Conservation (phyloP, 2,797 vertebrate genomes). For the Mastacembelus armatus region DNA sequence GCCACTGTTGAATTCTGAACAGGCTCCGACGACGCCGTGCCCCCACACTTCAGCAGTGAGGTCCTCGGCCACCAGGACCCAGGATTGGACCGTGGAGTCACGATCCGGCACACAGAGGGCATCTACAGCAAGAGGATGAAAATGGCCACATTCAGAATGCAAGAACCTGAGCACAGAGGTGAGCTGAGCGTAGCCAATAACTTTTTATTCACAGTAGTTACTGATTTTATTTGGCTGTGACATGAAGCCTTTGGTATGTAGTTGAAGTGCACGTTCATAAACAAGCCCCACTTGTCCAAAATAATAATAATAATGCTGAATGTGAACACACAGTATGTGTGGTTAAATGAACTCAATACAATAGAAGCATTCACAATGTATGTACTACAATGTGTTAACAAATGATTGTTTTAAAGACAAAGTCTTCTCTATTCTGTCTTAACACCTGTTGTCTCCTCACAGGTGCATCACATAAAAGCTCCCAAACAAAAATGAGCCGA, state of each 20-base stretch:
- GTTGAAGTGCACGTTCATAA: not conserved
- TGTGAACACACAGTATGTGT: not conserved
- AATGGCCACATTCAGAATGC: constrained; percentile 34
- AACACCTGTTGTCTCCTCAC: not conserved
- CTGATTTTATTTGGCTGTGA: too few species aligned
- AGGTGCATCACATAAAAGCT: constrained; percentile 15
- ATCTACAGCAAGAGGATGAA: constrained; percentile 79
- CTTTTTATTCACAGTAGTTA: too few species aligned
- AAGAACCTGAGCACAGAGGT: constrained; percentile 49
- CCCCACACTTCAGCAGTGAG: constrained; percentile 78
- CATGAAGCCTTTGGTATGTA: too few species aligned
- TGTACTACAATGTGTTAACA: not conserved
- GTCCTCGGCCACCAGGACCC: constrained; percentile 68
- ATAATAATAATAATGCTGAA: not conserved
- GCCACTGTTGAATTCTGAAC: not conserved
- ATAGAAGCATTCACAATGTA: too few species aligned
- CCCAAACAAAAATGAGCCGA: not conserved
- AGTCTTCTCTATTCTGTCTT: not conserved
- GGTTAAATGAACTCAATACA: not conserved
- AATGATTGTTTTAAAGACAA: not conserved
- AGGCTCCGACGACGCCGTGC: constrained; percentile 85
- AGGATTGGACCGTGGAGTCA: constrained; percentile 47
- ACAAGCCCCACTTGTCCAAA: not conserved
- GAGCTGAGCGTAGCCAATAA: constrained; percentile 10
- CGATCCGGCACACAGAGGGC: constrained; percentile 78